phyloP scores from a whole-genome alignment of 2,113 vertebrate species.

The Alosa alosa region DNA sequence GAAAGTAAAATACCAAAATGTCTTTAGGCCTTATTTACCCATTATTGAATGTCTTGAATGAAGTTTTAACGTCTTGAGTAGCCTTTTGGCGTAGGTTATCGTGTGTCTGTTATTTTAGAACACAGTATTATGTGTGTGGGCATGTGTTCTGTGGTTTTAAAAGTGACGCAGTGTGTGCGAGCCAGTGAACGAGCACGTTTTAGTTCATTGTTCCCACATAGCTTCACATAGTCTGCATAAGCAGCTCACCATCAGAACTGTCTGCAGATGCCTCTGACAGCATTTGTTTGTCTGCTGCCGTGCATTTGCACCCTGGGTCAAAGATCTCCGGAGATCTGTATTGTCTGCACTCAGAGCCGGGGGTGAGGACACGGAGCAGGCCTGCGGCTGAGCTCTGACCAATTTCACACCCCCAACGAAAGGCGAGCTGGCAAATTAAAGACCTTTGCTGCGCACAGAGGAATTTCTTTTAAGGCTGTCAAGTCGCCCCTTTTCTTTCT shows the following conservation, averaged over 20 bases:
- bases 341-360: slow-evolving; percentile 50
- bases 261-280: neutral
- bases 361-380: slow-evolving; percentile 46
- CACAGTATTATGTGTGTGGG: neutral
- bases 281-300: slow-evolving; percentile 23
- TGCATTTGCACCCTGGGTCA: slow-evolving; percentile 62
- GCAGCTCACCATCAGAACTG: neutral
- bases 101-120: neutral
- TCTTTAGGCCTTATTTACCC: neutral
- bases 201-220: slow-evolving; percentile 9
- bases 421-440: slow-evolving; percentile 56
- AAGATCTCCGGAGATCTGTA: slow-evolving; percentile 50
- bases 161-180: neutral
- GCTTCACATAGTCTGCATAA: neutral
- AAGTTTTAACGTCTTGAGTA: neutral
- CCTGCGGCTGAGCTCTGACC: slow-evolving; percentile 52
- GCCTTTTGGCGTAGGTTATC: neutral
- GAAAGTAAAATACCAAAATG: neutral
- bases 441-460: slow-evolving; percentile 42
- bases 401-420: slow-evolving; percentile 60
- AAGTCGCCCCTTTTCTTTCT: neutral
- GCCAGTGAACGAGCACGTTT: neutral
- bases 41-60: neutral
- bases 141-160: neutral
- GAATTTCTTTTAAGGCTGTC: slow-evolving; percentile 47